Base-by-base conservation (phyloP, 2,113 vertebrate species). In the Oncorhynchus nerka region DNA sequence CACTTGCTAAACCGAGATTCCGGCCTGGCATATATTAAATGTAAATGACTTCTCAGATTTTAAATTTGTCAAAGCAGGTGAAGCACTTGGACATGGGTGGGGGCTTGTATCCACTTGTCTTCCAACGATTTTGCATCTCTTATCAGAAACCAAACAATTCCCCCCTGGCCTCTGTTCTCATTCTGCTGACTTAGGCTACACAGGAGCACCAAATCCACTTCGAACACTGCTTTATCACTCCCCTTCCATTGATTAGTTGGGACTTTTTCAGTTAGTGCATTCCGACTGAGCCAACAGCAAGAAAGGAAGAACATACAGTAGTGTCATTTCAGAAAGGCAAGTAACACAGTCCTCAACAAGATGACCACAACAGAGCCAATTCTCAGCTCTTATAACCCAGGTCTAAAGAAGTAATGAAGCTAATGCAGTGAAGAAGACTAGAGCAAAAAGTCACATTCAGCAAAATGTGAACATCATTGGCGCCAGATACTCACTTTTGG, bases 341-440 rank as follows among this genome's bases (percentile, higher is more conserved):
- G 5, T 55, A 19, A 55, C 51, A 15, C 51, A 55, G 11, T 22
- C n/a, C 9, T 62, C n/a, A 62, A 8, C n/a, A 22, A 24, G n/a
- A 24, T 22, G 19, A 62, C n/a, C 59, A 3, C 59, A 62, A 24
- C n/a, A 62, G 1, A 22, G 19, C n/a, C 59, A 7, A 8, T 22
- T n/a, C 9, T 62, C 59, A 24, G 7, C 59, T 62, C 92, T 81
- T 87, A 72, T 91, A 86, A 91, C 55, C 84, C 75, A 83, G 51
- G 51, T 55, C 51, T 5, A 15, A 55, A 55, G 51, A 16, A 55
- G 51, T 19, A 19, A 45, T 45, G 51, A 55, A 55, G 51, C 3
- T 19, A 19, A 55, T 19, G 1, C 51, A 55, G 16, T 55, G 16
- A 55, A 12, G 49, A 55, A 15, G 15, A 16, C 49, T 4, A 55